These are phyloP conservation scores for Aegypius monachus DNA, from an alignment of 2,113 vertebrate species.

Conservation along the genomic window DNA sequence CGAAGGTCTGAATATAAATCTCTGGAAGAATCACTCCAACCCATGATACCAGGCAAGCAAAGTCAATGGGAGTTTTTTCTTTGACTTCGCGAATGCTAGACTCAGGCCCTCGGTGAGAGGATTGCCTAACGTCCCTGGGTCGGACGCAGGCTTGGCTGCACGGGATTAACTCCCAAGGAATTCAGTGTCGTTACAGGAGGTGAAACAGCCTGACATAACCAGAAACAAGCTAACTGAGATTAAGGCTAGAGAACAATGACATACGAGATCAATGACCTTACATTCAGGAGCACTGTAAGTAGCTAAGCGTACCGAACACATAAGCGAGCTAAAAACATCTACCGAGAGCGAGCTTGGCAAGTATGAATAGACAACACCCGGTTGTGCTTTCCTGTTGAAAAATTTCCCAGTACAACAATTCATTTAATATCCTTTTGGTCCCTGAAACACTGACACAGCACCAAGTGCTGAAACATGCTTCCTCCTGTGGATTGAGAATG, in stretches of 20 bases:
- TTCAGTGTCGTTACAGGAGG: not conserved
- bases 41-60: not conserved
- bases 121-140: not conserved
- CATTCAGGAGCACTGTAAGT: not conserved
- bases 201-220: not conserved
- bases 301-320: accelerated
- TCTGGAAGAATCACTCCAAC: not conserved
- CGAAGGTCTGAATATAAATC: not conserved
- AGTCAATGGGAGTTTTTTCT: not conserved
- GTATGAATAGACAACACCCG: not conserved
- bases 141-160: not conserved
- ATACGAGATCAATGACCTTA: not conserved
- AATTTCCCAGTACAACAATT: not conserved
- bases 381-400: not conserved
- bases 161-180: not conserved
- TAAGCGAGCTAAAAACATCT: not conserved
- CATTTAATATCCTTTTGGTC: not conserved
- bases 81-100: not conserved
- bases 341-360: accelerated
- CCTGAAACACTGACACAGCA: not conserved
- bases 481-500: not conserved
- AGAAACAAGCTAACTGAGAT: not conserved
- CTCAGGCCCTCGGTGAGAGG: not conserved
- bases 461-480: not conserved
- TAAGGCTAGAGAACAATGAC: not conserved